These are phyloP conservation scores for Sminthopsis crassicaudata DNA, from an alignment of 2,113 vertebrate species.

Conservation along the genomic window DNA sequence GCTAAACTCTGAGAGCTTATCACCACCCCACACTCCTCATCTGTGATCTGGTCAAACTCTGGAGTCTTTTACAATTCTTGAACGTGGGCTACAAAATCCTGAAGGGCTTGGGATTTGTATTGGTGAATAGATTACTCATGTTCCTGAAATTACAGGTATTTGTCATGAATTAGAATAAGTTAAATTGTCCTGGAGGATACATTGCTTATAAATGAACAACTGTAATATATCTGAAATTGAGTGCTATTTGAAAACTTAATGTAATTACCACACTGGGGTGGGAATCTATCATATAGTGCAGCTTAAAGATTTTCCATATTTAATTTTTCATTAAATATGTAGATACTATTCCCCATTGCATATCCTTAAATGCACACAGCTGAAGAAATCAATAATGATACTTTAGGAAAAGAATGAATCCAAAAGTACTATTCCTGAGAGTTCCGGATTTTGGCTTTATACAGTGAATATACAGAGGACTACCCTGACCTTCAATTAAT, in stretches of 20 bases:
- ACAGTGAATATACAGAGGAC: not conserved
- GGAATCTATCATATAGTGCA: not conserved
- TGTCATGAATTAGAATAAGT: not conserved
- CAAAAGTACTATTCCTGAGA: not conserved
- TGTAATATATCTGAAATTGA: not conserved
- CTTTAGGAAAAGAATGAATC: constrained; percentile 2
- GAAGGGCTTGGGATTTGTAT: not conserved
- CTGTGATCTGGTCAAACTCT: not conserved
- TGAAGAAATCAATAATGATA: not conserved
- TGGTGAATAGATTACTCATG: not conserved
- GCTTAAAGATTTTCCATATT: not conserved
- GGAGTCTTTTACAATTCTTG: not conserved
- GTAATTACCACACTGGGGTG: not conserved
- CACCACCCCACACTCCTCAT: not conserved
- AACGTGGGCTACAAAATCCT: not conserved
- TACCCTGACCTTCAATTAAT: not conserved
- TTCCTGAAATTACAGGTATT: not conserved
- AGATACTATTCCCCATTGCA: not conserved
- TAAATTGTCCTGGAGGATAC: not conserved
- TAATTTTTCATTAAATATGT: not conserved
- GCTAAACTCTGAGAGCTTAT: not conserved
- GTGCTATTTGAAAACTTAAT: not conserved
- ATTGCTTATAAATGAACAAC: not conserved
- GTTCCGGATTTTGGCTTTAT: not conserved
- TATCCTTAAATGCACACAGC: not conserved